phyloP scores from a whole-genome alignment of 1,140 invertebrate genomes.

The Drosophila hydei region DNA sequence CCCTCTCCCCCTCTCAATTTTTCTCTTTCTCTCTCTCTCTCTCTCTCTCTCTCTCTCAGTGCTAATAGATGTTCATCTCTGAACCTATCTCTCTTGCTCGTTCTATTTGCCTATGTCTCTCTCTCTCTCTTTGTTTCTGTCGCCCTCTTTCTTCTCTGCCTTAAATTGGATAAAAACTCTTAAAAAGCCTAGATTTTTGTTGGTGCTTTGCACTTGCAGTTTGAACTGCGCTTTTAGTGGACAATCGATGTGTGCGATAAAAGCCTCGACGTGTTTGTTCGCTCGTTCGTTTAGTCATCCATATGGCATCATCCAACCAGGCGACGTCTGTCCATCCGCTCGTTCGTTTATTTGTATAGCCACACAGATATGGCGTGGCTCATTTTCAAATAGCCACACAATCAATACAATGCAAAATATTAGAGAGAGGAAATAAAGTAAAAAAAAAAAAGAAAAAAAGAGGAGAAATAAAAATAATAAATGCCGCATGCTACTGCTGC shows the following conservation, averaged over 20 bases:
- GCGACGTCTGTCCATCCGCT: conserved; percentile 1
- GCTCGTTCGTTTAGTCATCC: conserved; percentile 40
- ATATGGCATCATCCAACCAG: conserved; percentile 34
- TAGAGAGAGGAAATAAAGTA: conserved; percentile 13
- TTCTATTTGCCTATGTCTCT: not conserved
- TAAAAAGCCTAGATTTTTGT: not conserved
- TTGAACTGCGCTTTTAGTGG: conserved; percentile 23
- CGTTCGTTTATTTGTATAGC: conserved; percentile 5
- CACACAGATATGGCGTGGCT: conserved; percentile 8
- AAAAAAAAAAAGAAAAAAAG: conserved; percentile 3
- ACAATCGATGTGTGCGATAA: conserved; percentile 36
- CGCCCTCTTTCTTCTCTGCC: no score
- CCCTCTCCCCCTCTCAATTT: not conserved
- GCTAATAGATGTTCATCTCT: no score
- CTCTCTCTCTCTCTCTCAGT: no score
- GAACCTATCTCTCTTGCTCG: no score
- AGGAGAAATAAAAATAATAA: conserved; percentile 12
- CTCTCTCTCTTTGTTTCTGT: not conserved
- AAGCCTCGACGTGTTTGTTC: not conserved
- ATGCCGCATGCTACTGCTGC: conserved; percentile 32
- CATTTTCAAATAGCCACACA: conserved; percentile 22
- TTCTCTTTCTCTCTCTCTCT: no score
- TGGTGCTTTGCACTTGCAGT: conserved; percentile 21
- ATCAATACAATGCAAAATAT: conserved; percentile 22
- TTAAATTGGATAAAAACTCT: not conserved